Evolutionary conservation across 2,113 vertebrate species (phyloP).

Genomic region (Oryzias curvinotus): DNA sequence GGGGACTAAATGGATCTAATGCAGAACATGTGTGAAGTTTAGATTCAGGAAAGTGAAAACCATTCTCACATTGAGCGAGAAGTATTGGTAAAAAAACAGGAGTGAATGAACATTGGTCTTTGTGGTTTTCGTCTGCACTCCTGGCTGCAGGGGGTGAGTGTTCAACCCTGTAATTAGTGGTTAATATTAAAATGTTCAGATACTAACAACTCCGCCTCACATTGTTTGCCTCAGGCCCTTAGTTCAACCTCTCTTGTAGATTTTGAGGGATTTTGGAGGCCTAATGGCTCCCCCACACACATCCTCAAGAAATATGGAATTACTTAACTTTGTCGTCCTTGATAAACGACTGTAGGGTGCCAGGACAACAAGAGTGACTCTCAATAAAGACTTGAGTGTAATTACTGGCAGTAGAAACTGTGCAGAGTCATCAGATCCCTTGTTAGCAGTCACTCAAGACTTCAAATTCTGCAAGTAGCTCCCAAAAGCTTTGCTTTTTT

Average conservation of each 20-base stretch:
- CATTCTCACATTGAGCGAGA: not conserved
- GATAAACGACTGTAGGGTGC: not conserved
- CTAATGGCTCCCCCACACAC: too few relatives aligned
- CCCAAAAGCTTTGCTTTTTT: not conserved
- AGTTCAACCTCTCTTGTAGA: conserved; percentile 10
- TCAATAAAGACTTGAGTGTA: conserved; percentile 8
- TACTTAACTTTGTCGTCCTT: conserved; percentile 9
- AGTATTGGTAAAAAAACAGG: too few relatives aligned
- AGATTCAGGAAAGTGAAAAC: not conserved
- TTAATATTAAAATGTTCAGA: not conserved
- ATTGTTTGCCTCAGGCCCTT: conserved; percentile 31
- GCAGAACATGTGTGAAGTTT: conserved; percentile 3
- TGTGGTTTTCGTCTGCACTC: too few relatives aligned
- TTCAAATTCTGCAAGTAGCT: not conserved
- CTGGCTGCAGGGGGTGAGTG: not conserved
- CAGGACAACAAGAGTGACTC: conserved; percentile 24
- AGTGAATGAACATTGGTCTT: too few relatives aligned
- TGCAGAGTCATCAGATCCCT: conserved; percentile 20
- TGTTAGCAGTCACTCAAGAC: conserved; percentile 23
- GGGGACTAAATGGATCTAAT: conserved; percentile 4
- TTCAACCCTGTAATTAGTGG: conserved; percentile 20
- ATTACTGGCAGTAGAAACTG: conserved; percentile 25
- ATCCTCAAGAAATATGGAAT: conserved; percentile 28
- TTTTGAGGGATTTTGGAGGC: not conserved
- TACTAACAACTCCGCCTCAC: conserved; percentile 20